Base-by-base conservation (phyloP, 2,888 invertebrate species). In the Tenthredo livida region DNA sequence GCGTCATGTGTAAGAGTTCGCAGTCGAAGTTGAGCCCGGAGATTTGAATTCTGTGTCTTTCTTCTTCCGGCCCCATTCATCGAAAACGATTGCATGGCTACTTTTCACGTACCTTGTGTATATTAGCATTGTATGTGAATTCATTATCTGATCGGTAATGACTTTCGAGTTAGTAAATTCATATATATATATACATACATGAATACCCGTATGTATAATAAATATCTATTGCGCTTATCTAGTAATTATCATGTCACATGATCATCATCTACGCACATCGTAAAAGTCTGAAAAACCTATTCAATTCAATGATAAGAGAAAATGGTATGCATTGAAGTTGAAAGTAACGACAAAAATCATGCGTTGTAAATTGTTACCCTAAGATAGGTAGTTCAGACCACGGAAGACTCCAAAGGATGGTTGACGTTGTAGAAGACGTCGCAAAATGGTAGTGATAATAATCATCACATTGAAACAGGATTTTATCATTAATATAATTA, bases 71-170 rank as follows among this genome's bases (percentile, higher is more conserved):
- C 2, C 7, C 9, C 12, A 37, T 43, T 75, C 21, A 10, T 9
- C 50, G 15, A 25, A 29, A 77, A 50, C 29, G 25, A 47, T 50
- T 47, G 9, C 5, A 43, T 43, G n/a, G n/a, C 54, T 43, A 73
- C 4, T 9, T n/a, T 43, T 40, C 6, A 40, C 10, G 3, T 72
- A 40, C 17, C n/a, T 21, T 21, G n/a, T 29, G 33, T 10, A 40
- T 73, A 12, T 67, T 4, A 15, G 17, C 37, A 73, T n/a, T 73
- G 7, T 43, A 43, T 40, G 10, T 43, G 21, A 40, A 25, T 43
- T 12, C 43, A 73, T 43, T 73, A 43, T 73, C 72, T 73, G 72
- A 43, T 73, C 40, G 17, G 21, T 43, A 73, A 73, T 43, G 43
- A 73, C 21, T 43, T 73, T 43, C 40, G 21, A 73, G 17, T 17